Percentiles rank a stretch among this genome's conserved stretches.
These are phyloP conservation scores for Rotaria socialis DNA, from an alignment of 2,888 invertebrate species.

Conservation along the genomic window DNA sequence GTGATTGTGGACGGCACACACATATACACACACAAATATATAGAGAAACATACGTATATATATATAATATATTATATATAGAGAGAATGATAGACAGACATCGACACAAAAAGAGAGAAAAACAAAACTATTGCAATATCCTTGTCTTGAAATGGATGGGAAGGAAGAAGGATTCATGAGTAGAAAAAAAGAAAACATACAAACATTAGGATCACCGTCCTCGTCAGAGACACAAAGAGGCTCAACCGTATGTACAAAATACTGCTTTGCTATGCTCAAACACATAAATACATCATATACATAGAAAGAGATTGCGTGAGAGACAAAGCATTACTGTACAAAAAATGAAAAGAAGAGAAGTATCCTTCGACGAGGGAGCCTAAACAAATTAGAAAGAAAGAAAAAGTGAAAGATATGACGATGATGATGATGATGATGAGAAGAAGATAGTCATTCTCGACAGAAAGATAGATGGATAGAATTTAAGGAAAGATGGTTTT, in stretches of 20 bases:
- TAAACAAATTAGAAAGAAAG: conserved; percentile 17
- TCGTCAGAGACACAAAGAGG: conserved; percentile 29
- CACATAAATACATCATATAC: conserved; percentile 29
- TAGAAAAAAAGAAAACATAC: conserved; percentile 1
- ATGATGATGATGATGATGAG: not conserved
- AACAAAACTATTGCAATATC: conserved; percentile 26
- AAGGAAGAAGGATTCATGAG: not conserved
- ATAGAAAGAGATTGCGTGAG: conserved; percentile 32
- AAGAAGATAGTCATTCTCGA: conserved; percentile 22
- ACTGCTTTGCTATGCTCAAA: conserved; percentile 32
- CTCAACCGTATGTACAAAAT: conserved; percentile 29
- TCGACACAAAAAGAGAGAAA: not conserved
- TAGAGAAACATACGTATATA: not conserved
- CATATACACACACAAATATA: not conserved
- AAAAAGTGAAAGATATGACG: not conserved
- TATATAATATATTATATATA: not conserved
- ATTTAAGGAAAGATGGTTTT: no score
- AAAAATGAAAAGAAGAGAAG: not conserved
- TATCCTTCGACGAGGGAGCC: not conserved
- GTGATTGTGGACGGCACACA: conserved; percentile 26
- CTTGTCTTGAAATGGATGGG: conserved; percentile 14
- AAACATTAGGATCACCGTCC: conserved; percentile 25
- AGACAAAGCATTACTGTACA: conserved; percentile 32
- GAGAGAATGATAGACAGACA: no score
- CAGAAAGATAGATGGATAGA: not conserved